Conservation (phyloP, 2,113 vertebrate genomes). For the Helogale parvula region DNA sequence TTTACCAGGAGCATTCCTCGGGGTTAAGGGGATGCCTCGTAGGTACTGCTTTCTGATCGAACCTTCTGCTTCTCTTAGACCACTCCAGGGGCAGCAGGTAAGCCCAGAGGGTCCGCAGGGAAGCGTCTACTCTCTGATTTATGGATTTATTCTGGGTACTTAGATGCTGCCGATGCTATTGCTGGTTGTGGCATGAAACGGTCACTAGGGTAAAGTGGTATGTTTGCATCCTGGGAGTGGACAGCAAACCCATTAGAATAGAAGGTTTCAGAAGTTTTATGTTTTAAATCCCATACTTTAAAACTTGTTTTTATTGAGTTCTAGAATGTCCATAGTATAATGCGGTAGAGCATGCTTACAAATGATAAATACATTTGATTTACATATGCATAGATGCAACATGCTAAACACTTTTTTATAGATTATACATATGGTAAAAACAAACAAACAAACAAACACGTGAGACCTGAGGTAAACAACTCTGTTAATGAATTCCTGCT, state of each 20-base stretch:
- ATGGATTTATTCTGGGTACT: background rate
- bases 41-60: too few species aligned
- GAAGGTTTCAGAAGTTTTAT: background rate
- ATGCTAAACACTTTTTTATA: background rate
- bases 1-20: background rate
- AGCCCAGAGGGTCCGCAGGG: background rate
- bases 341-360: background rate
- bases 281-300: background rate
- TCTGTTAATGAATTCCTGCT: background rate
- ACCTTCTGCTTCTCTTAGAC: background rate
- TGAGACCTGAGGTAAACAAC: background rate
- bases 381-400: background rate
- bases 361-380: background rate
- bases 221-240: background rate
- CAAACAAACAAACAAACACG: background rate
- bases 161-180: background rate
- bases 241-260: background rate
- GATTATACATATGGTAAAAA: background rate
- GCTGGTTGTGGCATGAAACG: background rate
- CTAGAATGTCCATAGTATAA: background rate
- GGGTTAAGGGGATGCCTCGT: background rate
- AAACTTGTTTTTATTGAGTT: background rate
- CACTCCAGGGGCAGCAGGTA: background rate
- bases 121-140: background rate
- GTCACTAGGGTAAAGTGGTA: background rate